Base-by-base conservation (phyloP, 2,797 vertebrate genomes). In the Intellagama lesueurii region DNA sequence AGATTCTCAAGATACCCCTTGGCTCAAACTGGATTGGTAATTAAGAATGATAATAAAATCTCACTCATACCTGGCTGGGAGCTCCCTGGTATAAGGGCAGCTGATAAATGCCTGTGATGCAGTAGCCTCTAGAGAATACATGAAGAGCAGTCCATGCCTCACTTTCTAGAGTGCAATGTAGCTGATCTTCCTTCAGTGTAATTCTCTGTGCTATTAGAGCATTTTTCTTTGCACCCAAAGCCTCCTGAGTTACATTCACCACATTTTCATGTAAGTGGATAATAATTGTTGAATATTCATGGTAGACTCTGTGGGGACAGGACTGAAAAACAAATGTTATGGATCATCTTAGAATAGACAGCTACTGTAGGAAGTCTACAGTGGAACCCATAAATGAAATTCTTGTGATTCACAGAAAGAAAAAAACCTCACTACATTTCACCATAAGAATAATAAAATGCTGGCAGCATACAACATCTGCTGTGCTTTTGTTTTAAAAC, bases 131-230 rank as follows among this genome's bases (percentile, higher is more conserved):
- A 35, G 92, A 92, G 76, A 94, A 95, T 66, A 94, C 90, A 14
- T 91, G 92, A 60, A 94, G 69, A 26, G 91, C 93, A 30, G 93
- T 90, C 95, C 94, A 95, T 30, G 93, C 92, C 81, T 94, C 88
- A 1, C 56, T 52, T 1, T 70, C 86, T 26, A 78, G 40, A 16
- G 49, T 60, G 19, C 89, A 81, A 8, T 1, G 30, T 64, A 56
- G 83, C 14, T 66, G 30, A 6, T 56, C 70, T 3, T 5, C 40
- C 40, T 89, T 70, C 56, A 60, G 0, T 70, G 24, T 60, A 17
- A 28, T 81, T 76, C 30, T 75, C 28, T 76, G 60, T 12, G 60
- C n/a, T 17, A 44, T 9, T 28, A 49, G 24, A 44, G 5, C 2
- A 24, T 66, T 19, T 49, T 85, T 60, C 17, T 87, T 40, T 35